These are phyloP conservation scores for Myotis findleyi DNA, from an alignment of 2,797 vertebrate species.

Conservation along the genomic window DNA sequence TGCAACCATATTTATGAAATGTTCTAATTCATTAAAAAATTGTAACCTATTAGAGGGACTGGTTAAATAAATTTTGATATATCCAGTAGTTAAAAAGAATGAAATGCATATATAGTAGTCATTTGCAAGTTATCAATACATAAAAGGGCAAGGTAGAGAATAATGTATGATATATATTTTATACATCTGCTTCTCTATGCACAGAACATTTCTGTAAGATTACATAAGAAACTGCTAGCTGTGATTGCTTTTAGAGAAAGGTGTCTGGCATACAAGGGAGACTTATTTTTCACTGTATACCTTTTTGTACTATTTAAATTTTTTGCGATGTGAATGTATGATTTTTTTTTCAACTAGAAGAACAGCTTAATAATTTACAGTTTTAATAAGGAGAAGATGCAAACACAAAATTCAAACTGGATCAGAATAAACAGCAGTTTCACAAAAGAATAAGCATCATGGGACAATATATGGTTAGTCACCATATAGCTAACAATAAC, in stretches of 20 bases:
- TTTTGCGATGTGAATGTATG: not conserved
- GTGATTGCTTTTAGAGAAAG: not conserved
- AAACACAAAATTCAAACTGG: not conserved
- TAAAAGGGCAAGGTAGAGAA: slow-evolving; percentile 34
- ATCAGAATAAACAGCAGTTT: slow-evolving; percentile 18
- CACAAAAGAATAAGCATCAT: slow-evolving; percentile 28
- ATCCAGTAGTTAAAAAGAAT: slow-evolving; percentile 19
- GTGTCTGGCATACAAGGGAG: not conserved
- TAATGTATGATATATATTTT: not conserved
- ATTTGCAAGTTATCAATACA: not conserved
- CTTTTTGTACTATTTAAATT: slow-evolving; percentile 27
- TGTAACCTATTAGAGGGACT: not conserved
- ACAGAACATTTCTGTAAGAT: slow-evolving; percentile 12
- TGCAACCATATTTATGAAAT: slow-evolving; percentile 18
- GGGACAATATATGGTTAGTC: not conserved
- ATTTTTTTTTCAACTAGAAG: slow-evolving; percentile 50
- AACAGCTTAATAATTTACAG: slow-evolving; percentile 36
- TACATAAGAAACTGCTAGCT: not conserved
- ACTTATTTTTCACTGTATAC: not conserved
- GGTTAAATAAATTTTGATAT: slow-evolving; percentile 32
- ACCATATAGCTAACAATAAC: not conserved
- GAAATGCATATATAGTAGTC: not conserved
- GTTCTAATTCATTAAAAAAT: slow-evolving; percentile 23
- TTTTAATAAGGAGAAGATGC: slow-evolving; percentile 29
- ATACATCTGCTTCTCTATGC: not conserved